Percentiles rank a stretch among this genome's conserved stretches.
Evolutionary conservation across 2,888 invertebrate genomes (phyloP).

Genomic region (Toxonevra muliebris): DNA sequence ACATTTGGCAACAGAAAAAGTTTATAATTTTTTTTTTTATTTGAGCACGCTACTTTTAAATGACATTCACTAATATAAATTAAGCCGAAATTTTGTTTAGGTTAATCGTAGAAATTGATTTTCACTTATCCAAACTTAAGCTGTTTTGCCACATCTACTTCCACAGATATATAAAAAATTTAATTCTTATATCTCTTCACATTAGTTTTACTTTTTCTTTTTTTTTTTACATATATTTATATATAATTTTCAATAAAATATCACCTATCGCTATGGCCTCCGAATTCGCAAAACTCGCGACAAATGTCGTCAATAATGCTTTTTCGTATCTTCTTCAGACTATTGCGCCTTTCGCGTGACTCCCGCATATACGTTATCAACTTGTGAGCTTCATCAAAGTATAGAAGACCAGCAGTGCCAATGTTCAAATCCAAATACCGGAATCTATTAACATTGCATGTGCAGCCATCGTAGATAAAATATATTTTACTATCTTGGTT

Average conservation of each 20-base stretch:
- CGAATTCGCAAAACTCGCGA: constrained; percentile 36
- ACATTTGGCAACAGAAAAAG: too few species aligned
- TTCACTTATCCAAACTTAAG: too few species aligned
- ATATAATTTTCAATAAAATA: not conserved
- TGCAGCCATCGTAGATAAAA: constrained; percentile 60
- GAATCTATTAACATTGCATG: constrained; percentile 56
- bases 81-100: too few species aligned
- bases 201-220: too few species aligned
- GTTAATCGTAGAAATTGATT: too few species aligned
- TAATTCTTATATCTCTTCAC: too few species aligned
- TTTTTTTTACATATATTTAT: not conserved
- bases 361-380: constrained; percentile 37
- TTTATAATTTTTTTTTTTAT: too few species aligned
- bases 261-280: not conserved
- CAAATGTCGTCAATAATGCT: constrained; percentile 41
- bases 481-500: constrained; percentile 47
- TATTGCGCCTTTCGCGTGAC: constrained; percentile 32
- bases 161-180: too few species aligned
- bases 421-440: constrained; percentile 48
- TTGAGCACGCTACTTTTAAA: too few species aligned
- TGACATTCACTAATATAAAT: too few species aligned
- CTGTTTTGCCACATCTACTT: too few species aligned
- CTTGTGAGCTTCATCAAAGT: constrained; percentile 42
- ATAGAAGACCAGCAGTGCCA: constrained; percentile 50
- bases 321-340: constrained; percentile 35